phyloP scores from a whole-genome alignment of 2,888 invertebrate genomes.

The Coecobrya sp. region DNA sequence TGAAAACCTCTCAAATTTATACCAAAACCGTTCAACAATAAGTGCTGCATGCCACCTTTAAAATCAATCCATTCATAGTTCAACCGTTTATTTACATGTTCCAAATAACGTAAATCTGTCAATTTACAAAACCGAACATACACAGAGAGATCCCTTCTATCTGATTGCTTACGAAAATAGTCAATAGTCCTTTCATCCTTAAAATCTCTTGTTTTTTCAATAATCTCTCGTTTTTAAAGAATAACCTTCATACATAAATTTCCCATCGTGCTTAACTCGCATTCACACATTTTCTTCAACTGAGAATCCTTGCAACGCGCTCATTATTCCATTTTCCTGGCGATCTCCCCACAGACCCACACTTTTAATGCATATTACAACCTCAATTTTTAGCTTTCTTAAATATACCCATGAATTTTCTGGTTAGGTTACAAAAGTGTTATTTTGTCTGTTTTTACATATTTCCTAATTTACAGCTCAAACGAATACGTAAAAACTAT shows the following conservation, averaged over 20 bases:
- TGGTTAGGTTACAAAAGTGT: not conserved
- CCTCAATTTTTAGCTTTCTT: not conserved
- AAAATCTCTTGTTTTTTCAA: slow-evolving; percentile 36
- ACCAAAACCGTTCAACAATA: not conserved
- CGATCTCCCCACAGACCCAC: not conserved
- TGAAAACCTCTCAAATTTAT: not conserved
- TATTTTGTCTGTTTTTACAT: slow-evolving; percentile 11
- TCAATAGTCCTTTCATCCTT: slow-evolving; percentile 3
- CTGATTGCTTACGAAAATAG: not conserved
- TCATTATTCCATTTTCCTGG: too few species aligned
- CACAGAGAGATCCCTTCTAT: not conserved
- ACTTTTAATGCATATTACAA: not conserved
- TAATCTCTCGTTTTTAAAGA: slow-evolving; percentile 26
- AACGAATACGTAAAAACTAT: not conserved
- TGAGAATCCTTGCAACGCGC: not conserved
- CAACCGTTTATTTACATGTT: slow-evolving; percentile 12
- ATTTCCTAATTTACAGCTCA: not conserved
- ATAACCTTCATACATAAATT: slow-evolving; percentile 9
- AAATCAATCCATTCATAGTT: slow-evolving; percentile 29
- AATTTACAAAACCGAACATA: slow-evolving; percentile 8
- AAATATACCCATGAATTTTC: not conserved
- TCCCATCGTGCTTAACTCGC: slow-evolving; percentile 7
- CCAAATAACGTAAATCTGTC: slow-evolving; percentile 47
- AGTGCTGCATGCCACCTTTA: slow-evolving; percentile 5
- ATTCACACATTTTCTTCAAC: not conserved